Evolutionary conservation across 92 coral and sea anemone species (phyloP).

Genomic region (Anthopleura xanthogrammica): DNA sequence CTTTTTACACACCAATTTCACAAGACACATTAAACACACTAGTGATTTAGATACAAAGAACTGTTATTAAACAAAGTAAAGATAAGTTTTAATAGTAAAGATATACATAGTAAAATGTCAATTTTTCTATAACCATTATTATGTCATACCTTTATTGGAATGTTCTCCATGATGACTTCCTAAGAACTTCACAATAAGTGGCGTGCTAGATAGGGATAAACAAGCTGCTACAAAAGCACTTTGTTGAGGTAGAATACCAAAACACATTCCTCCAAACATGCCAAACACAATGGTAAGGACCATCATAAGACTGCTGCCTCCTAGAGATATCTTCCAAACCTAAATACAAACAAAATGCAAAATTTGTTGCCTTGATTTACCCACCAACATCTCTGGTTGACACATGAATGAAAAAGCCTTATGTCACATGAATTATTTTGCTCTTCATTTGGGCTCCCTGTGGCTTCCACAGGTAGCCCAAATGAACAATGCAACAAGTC

Average conservation of each 20-base stretch:
- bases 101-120: too few relatives aligned
- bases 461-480: not conserved
- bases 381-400: too few relatives aligned
- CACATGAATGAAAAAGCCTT: too few relatives aligned
- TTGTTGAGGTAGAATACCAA: conserved; percentile 84
- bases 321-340: conserved; percentile 95
- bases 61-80: too few relatives aligned
- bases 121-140: too few relatives aligned
- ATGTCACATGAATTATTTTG: not conserved
- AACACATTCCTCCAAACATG: conserved; percentile 76
- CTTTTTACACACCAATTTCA: too few relatives aligned
- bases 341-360: not conserved
- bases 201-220: conserved; percentile 92
- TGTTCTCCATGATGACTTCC: conserved; percentile 66
- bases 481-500: not conserved
- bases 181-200: conserved; percentile 93
- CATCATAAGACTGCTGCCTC: conserved; percentile 92
- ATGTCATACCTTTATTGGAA: conserved; percentile 44
- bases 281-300: conserved; percentile 73
- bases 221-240: conserved; percentile 98
- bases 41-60: too few relatives aligned
- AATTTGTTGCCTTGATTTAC: too few relatives aligned
- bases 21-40: too few relatives aligned
- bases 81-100: too few relatives aligned
- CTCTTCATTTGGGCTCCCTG: not conserved